Evolutionary conservation across 2,113 vertebrate species (phyloP).

Genomic region (Varanus komodoensis): DNA sequence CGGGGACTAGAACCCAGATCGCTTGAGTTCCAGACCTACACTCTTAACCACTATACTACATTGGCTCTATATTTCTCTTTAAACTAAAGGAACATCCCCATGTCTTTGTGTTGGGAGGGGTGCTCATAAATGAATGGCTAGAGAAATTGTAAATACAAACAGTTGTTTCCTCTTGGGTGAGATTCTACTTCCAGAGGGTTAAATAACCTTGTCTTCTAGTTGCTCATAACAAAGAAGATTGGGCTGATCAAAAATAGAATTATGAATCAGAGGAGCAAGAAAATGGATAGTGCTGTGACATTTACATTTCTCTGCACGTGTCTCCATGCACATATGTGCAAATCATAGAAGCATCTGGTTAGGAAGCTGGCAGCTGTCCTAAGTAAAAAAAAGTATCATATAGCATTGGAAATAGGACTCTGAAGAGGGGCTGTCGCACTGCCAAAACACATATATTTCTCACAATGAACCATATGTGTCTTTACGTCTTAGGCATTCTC

Average conservation of each 20-base stretch:
- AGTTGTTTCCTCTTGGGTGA: slow-evolving; percentile 39
- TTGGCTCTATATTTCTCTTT: background rate
- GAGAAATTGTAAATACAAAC: background rate
- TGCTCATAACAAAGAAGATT: slow-evolving; percentile 21
- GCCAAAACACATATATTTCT: slow-evolving; percentile 43
- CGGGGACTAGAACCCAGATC: no score
- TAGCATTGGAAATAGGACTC: slow-evolving; percentile 28
- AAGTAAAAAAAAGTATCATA: slow-evolving; percentile 38
- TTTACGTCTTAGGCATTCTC: slow-evolving; percentile 19
- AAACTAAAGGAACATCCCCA: background rate
- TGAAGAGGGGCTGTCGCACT: background rate
- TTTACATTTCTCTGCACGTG: fast-evolving
- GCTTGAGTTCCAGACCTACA: no score
- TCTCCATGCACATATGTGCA: fast-evolving
- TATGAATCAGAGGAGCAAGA: slow-evolving; percentile 3
- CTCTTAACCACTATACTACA: no score
- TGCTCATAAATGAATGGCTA: background rate
- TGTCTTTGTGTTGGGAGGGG: background rate
- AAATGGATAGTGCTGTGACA: background rate
- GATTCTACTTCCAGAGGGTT: slow-evolving; percentile 29
- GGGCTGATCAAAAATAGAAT: background rate
- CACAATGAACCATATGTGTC: slow-evolving; percentile 51
- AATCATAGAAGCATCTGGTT: background rate
- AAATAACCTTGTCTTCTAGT: slow-evolving; percentile 24
- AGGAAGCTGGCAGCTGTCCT: slow-evolving; percentile 32